Percentiles rank a stretch among this genome's conserved stretches.
These are phyloP conservation scores for Phalacrocorax brasilianus DNA, from an alignment of 2,113 vertebrate genomes.

Conservation along the genomic window DNA sequence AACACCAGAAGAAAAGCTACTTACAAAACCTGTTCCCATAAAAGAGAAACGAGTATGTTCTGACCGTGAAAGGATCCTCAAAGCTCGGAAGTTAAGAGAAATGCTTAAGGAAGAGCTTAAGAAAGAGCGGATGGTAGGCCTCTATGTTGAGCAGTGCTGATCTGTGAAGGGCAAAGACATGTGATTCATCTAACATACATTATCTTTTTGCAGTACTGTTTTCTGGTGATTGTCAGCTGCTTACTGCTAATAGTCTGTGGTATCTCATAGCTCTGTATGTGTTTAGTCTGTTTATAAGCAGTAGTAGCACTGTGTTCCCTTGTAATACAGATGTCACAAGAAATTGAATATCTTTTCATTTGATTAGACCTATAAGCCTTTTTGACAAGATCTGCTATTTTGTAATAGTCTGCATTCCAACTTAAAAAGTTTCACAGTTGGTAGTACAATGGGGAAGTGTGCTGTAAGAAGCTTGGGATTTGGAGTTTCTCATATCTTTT, in stretches of 20 bases:
- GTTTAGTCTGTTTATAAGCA: neutral
- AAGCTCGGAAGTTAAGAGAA: conserved; percentile 88
- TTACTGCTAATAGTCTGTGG: neutral
- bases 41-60: conserved; percentile 63
- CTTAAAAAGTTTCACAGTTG: neutral
- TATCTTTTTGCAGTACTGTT: neutral
- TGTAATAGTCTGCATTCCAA: neutral
- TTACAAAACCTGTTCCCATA: neutral
- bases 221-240: neutral
- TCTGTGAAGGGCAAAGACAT: neutral
- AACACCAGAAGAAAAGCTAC: conserved; percentile 40
- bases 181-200: neutral
- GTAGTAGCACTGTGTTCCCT: neutral
- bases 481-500: neutral
- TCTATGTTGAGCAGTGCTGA: neutral
- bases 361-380: neutral
- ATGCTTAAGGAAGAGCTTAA: conserved; percentile 86
- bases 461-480: neutral
- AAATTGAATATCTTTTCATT: neutral
- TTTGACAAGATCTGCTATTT: neutral
- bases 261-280: neutral
- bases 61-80: conserved; percentile 85
- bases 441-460: neutral
- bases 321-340: neutral
- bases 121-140: conserved; percentile 84